Evolutionary conservation across 2,888 invertebrate species (phyloP).

Genomic region (Clitarchus hookeri): DNA sequence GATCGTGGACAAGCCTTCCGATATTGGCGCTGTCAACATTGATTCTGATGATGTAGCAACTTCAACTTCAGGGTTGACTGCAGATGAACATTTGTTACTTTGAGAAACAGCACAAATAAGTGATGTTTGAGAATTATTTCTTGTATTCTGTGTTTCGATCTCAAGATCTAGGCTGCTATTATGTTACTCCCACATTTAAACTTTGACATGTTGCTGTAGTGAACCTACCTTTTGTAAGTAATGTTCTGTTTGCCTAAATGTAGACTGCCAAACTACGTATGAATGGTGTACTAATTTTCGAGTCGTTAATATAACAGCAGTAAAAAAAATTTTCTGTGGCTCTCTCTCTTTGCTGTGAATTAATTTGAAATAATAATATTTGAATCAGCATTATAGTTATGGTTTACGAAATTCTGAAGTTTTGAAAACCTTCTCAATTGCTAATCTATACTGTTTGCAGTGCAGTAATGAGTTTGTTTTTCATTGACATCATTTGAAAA

Average conservation of each 20-base stretch:
- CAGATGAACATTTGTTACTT: slow-evolving; percentile 8
- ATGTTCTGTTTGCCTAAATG: background rate
- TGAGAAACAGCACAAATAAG: background rate
- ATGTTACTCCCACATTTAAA: background rate
- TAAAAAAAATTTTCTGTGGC: background rate
- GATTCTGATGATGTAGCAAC: background rate
- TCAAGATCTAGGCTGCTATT: slow-evolving; percentile 23
- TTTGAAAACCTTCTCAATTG: background rate
- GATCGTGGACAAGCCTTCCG: slow-evolving; percentile 15
- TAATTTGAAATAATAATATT: background rate
- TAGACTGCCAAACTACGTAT: background rate
- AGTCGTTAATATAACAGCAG: background rate
- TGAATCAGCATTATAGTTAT: background rate
- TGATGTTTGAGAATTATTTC: background rate
- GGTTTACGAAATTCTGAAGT: background rate
- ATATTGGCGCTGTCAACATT: background rate
- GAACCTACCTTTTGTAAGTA: background rate
- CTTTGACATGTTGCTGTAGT: background rate
- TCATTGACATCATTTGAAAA: background rate
- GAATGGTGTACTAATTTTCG: background rate
- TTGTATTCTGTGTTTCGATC: slow-evolving; percentile 19
- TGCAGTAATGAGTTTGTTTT: background rate
- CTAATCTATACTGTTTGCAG: background rate
- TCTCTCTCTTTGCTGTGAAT: background rate
- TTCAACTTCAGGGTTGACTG: background rate